Conservation (phyloP, 2,888 invertebrate species). For the Microplitis manilae region DNA sequence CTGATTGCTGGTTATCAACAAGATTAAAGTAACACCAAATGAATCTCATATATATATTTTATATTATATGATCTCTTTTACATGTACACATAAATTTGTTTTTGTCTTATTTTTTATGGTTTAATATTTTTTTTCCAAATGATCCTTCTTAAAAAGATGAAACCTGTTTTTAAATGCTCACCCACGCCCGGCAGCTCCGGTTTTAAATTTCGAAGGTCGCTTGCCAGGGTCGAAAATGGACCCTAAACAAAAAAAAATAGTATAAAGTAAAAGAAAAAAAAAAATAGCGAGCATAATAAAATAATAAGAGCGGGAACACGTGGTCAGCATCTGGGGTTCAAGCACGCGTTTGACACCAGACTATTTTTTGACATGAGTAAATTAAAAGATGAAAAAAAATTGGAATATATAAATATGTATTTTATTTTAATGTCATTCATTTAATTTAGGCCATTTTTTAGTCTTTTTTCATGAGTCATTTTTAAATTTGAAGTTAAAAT, state of each 20-base stretch:
- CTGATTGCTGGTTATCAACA: slow-evolving; percentile 49
- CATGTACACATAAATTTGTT: slow-evolving; percentile 10
- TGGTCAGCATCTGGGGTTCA: slow-evolving; percentile 49
- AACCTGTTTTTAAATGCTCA: slow-evolving; percentile 50
- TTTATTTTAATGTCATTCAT: not conserved
- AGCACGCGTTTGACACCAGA: slow-evolving; percentile 41
- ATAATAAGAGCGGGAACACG: slow-evolving; percentile 44
- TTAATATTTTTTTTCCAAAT: slow-evolving; percentile 16
- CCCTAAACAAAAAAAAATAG: slow-evolving; percentile 34
- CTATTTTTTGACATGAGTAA: slow-evolving; percentile 24
- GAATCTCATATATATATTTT: slow-evolving; percentile 39
- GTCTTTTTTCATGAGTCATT: not conserved
- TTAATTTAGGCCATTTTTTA: not conserved
- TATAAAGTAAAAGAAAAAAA: slow-evolving; percentile 36
- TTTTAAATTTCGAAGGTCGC: slow-evolving; percentile 56
- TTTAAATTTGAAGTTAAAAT: no score
- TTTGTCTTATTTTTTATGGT: slow-evolving; percentile 28
- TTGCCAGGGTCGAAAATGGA: slow-evolving; percentile 21
- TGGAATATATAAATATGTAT: not conserved
- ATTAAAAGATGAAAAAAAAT: slow-evolving; percentile 8
- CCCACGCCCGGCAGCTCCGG: slow-evolving; percentile 49
- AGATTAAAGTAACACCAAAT: slow-evolving; percentile 51
- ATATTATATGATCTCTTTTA: slow-evolving; percentile 20
- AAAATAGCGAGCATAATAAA: slow-evolving; percentile 21
- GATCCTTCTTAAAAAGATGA: slow-evolving; percentile 38